A percentile compares a stretch with the other conserved stretches of the same genome.
These are phyloP conservation scores for Halocaridina rubra DNA, from an alignment of 2,888 invertebrate species.

Conservation along the genomic window DNA sequence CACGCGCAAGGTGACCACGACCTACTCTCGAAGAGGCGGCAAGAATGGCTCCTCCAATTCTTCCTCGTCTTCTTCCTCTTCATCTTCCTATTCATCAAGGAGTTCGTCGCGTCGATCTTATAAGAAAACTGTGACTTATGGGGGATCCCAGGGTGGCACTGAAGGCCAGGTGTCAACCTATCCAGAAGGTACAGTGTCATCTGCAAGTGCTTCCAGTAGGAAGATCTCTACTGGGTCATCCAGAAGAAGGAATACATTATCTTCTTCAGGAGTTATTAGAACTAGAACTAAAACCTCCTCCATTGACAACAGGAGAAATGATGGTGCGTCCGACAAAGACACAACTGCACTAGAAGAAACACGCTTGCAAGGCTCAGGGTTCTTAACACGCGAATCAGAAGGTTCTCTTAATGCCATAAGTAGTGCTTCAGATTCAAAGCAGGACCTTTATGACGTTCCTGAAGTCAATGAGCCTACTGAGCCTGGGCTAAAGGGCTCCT, in stretches of 20 bases:
- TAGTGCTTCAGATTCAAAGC: neutral
- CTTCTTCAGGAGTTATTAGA: conserved; percentile 15
- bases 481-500: neutral
- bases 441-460: neutral
- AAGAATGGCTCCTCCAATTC: neutral
- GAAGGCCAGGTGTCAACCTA: conserved; percentile 22
- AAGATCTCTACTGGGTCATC: neutral
- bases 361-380: conserved; percentile 24
- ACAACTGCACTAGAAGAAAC: conserved; percentile 22
- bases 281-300: conserved; percentile 1
- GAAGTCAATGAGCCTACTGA: neutral
- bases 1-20: neutral
- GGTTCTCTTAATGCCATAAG: conserved; percentile 20
- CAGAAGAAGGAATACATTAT: neutral
- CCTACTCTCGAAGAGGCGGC: neutral
- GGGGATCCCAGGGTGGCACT: conserved; percentile 6
- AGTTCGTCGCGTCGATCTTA: conserved; percentile 28
- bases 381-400: conserved; percentile 16
- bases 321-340: neutral
- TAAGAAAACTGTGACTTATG: conserved; percentile 36
- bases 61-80: conserved; percentile 12
- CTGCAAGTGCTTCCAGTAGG: conserved; percentile 22
- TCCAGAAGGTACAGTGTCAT: conserved; percentile 45
- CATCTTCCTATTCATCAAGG: neutral
- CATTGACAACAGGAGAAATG: conserved; percentile 15